Evolutionary conservation across 2,113 vertebrate genomes (phyloP), one percentile per base, ranked within the genome.

Genomic region (Equus quagga): DNA sequence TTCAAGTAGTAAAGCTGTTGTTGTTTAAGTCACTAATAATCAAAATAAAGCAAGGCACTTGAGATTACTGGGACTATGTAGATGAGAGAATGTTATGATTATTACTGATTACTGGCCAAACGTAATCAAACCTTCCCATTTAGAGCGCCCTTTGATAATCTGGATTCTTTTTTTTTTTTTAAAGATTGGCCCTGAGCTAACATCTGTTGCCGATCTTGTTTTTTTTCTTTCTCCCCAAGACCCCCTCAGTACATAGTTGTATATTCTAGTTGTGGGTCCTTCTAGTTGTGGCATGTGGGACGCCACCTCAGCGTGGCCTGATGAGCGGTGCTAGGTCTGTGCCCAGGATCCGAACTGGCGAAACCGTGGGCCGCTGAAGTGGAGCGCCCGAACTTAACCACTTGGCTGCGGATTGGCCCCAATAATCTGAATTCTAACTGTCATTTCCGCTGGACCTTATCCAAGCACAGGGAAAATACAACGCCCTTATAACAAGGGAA

Each of bases 11-110:
- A 76, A 62, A 70, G 60, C 41, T 18, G 0, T 83, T 58, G 21
- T 95, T 81, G 62, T 76, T n/a, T 83, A 91, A 93, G 41, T 96
- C 33, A 19, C 60, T 89, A 73, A 46, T 56, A 80, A 65, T 81
- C 21, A 85, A 81, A 91, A 85, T 62, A 54, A 79, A 87, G 58
- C 54, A 82, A 67, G 81, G 41, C n/a, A 44, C 26, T 93, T 80
- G 36, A 96, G 28, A 65, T 89, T 92, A 44, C 3, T 91, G n/a
- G 54, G 46, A 60, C 31, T 51, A 6, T 33, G 5, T 18, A 93
- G 46, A 80, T 78, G 44, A 62, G 62, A 62, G 14, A 84, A 56
- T 80, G 64, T 83, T 69, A 83, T 58, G 72, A 44, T 64, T 75
- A 24, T 87, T 93, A 73, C 24, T 1, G 5, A 41, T 67, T 56